phyloP scores from a whole-genome alignment of 2,113 vertebrate genomes.

The Polyodon spathula region DNA sequence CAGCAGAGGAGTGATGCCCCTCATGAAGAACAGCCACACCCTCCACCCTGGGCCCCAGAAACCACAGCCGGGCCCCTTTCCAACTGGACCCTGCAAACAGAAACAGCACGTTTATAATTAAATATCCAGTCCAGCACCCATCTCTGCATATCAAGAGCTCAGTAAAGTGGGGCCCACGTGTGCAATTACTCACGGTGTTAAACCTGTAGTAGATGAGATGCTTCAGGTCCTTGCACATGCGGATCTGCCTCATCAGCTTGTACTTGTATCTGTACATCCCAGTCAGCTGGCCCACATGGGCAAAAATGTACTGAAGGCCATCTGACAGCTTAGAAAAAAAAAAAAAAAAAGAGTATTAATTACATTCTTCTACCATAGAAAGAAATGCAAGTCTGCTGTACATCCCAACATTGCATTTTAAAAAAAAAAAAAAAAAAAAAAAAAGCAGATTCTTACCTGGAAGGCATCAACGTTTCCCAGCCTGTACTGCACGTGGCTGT shows the following conservation, averaged over 20 bases:
- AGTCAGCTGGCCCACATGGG: slow-evolving; percentile 93
- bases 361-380: background rate
- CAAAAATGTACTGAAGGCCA: slow-evolving; percentile 96
- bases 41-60: slow-evolving; percentile 98
- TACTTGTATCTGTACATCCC: slow-evolving; percentile 99
- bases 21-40: slow-evolving; percentile 99
- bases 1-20: slow-evolving; percentile 90
- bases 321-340: slow-evolving; percentile 71
- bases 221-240: slow-evolving; percentile 98
- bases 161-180: too few species aligned
- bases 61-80: slow-evolving; percentile 95
- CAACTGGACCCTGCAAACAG: slow-evolving; percentile 79
- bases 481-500: slow-evolving; percentile 95
- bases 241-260: slow-evolving; percentile 96
- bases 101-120: background rate
- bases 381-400: background rate
- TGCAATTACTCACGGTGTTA: slow-evolving; percentile 75
- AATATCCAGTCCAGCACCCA: background rate
- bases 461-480: slow-evolving; percentile 95
- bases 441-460: slow-evolving; percentile 61
- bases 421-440: too few species aligned
- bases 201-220: slow-evolving; percentile 98
- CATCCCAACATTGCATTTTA: too few species aligned
- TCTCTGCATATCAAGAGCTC: background rate
- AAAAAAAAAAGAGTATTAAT: background rate